Conservation (phyloP, 2,888 invertebrate genomes). For the Apamea epomidion region DNA sequence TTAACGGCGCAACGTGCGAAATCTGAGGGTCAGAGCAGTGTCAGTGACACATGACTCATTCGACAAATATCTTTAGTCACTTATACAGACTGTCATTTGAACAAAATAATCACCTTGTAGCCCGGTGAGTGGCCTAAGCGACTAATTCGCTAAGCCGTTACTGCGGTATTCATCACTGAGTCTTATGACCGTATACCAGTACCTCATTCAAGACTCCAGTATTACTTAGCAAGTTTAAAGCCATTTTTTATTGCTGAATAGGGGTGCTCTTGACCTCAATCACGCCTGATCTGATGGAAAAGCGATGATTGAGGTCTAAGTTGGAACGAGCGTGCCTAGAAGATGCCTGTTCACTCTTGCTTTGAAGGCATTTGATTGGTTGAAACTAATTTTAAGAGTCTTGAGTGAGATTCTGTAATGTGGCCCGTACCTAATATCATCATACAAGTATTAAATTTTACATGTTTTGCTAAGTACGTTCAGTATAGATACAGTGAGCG, state of each 20-base stretch:
- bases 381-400: neutral
- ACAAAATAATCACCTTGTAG: neutral
- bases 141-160: neutral
- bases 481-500: neutral
- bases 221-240: neutral
- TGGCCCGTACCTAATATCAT: neutral
- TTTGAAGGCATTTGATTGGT: too few species aligned
- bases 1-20: neutral
- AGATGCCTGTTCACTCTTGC: too few species aligned
- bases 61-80: neutral
- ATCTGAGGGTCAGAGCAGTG: neutral
- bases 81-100: neutral
- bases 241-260: neutral
- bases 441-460: neutral
- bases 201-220: too few species aligned
- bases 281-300: too few species aligned
- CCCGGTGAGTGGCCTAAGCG: neutral
- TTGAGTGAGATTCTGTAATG: neutral
- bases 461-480: conserved; percentile 9
- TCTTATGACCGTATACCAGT: neutral
- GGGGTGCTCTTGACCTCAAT: too few species aligned
- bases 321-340: too few species aligned
- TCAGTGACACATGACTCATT: neutral
- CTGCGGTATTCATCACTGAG: neutral
- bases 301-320: too few species aligned